Percentiles rank a stretch among this genome's conserved stretches.
Evolutionary conservation across 2,113 vertebrate genomes (phyloP).

Genomic region (Notarius quadriscutis): DNA sequence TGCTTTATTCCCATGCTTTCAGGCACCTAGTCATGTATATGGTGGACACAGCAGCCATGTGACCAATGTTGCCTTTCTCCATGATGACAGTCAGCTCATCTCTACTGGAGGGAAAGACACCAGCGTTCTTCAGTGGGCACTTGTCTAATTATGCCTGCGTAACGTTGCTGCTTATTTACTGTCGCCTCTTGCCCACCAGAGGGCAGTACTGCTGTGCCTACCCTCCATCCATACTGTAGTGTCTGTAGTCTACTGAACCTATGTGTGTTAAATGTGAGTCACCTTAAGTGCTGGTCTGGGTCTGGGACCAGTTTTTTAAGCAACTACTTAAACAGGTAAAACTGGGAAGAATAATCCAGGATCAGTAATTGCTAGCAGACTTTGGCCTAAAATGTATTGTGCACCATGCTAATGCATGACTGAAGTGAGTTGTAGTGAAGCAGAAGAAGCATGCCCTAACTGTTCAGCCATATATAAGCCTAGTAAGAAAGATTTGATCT

Average conservation of each 20-base stretch:
- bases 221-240: constrained; percentile 36
- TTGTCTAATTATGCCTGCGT: constrained; percentile 76
- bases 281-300: constrained; percentile 31
- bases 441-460: constrained; percentile 63
- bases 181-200: constrained; percentile 62
- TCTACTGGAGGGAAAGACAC: constrained; percentile 88
- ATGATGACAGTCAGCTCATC: constrained; percentile 79
- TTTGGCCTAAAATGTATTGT: constrained; percentile 57
- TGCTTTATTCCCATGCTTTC: neutral
- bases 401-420: constrained; percentile 56
- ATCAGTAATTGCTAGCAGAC: constrained; percentile 29
- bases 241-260: constrained; percentile 38
- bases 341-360: neutral
- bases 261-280: constrained; percentile 40
- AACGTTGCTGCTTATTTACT: constrained; percentile 51
- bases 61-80: constrained; percentile 88
- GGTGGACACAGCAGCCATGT: constrained; percentile 94
- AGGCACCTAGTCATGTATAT: constrained; percentile 83
- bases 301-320: constrained; percentile 20
- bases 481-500: constrained; percentile 58
- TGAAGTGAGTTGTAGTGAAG: constrained; percentile 61
- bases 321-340: constrained; percentile 18
- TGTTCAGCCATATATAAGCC: constrained; percentile 48
- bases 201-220: constrained; percentile 72
- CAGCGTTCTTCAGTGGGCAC: constrained; percentile 86